Evolutionary conservation across 2,888 invertebrate genomes (phyloP).

Genomic region (Drosophila planitibia): DNA sequence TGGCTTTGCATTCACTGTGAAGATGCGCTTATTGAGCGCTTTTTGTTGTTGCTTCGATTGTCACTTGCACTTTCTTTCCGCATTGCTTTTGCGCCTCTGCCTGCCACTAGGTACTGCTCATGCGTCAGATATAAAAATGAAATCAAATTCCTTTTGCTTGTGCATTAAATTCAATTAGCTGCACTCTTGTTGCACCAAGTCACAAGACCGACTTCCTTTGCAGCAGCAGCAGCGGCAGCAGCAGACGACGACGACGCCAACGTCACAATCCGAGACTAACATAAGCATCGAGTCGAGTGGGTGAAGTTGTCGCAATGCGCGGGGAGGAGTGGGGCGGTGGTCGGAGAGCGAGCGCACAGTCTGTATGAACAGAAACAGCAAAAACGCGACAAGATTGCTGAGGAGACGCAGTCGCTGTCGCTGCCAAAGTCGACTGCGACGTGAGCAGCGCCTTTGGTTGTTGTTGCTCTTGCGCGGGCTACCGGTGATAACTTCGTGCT

Average conservation of each 20-base stretch:
- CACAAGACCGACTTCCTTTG: slow-evolving; percentile 75
- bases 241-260: slow-evolving; percentile 13
- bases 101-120: slow-evolving; percentile 33
- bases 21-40: slow-evolving; percentile 29
- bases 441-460: slow-evolving; percentile 21
- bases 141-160: slow-evolving; percentile 66
- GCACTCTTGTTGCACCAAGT: slow-evolving; percentile 70
- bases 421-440: slow-evolving; percentile 27
- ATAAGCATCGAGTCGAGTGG: slow-evolving; percentile 27
- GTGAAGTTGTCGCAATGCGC: slow-evolving; percentile 36
- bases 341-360: slow-evolving; percentile 20
- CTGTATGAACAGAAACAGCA: slow-evolving; percentile 31
- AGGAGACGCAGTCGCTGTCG: slow-evolving; percentile 11
- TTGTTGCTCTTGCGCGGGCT: slow-evolving; percentile 21
- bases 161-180: slow-evolving; percentile 77
- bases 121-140: slow-evolving; percentile 58
- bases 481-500: slow-evolving; percentile 38
- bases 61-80: slow-evolving; percentile 56
- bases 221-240: slow-evolving; percentile 29
- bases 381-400: slow-evolving; percentile 22
- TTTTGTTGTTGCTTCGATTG: slow-evolving; percentile 30
- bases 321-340: slow-evolving; percentile 10
- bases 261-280: slow-evolving; percentile 8
- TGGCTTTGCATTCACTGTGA: slow-evolving; percentile 29
- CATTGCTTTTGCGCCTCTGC: slow-evolving; percentile 24